Conservation (phyloP, 2,113 vertebrate genomes). For the Oncorhynchus keta region DNA sequence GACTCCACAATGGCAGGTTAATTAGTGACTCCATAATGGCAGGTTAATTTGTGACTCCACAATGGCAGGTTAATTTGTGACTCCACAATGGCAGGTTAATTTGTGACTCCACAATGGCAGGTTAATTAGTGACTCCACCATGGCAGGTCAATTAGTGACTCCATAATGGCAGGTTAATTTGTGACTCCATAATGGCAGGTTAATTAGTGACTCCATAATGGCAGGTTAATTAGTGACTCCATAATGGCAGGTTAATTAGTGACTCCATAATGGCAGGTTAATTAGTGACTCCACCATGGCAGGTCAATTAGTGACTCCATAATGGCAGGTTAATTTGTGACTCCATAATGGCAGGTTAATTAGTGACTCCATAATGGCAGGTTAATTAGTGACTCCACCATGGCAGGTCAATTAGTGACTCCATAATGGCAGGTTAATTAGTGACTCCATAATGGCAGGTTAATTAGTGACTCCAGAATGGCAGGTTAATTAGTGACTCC, state of each 20-base stretch:
- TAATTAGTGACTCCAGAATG: no score
- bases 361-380: conserved; percentile 6
- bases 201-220: background rate
- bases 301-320: no score
- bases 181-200: no score
- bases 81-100: conserved; percentile 12
- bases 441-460: no score
- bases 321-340: no score
- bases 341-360: conserved; percentile 19
- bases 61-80: conserved; percentile 12
- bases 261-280: background rate
- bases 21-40: background rate
- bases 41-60: conserved; percentile 5
- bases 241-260: conserved; percentile 8
- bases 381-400: background rate
- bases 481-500: no score
- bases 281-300: no score
- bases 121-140: no score
- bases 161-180: no score
- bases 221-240: conserved; percentile 14
- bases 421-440: background rate
- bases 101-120: background rate
- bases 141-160: no score
- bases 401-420: conserved; percentile 10
- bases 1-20: no score